Conservation (phyloP, 30 jellyfish, hydroid and myxozoan genomes). For the Catostylus mosaicus region DNA sequence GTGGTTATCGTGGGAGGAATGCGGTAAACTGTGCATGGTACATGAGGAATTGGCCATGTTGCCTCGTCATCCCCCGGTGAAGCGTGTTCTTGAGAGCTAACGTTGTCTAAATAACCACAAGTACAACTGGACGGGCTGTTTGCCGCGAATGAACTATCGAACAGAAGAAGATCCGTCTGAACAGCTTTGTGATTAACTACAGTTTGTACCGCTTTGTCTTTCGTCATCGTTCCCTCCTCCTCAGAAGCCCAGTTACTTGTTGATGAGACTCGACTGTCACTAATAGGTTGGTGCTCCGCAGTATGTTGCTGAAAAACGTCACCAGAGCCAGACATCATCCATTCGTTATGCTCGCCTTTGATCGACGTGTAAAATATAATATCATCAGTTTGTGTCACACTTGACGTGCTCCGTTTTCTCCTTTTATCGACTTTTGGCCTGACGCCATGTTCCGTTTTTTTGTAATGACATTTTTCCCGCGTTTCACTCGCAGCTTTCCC, state of each 20-base stretch:
- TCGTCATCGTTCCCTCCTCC: constrained; percentile 46
- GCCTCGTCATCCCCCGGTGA: constrained; percentile 12
- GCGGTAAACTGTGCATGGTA: constrained; percentile 32
- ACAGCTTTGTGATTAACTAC: constrained; percentile 84
- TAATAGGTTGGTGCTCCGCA: constrained; percentile 62
- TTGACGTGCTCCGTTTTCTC: constrained; percentile 71
- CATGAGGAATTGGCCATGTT: background rate
- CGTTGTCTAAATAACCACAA: constrained; percentile 51
- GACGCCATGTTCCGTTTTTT: background rate
- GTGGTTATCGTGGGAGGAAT: constrained; percentile 62
- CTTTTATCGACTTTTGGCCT: constrained; percentile 42
- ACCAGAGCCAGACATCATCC: constrained; percentile 51
- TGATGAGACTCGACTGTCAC: constrained; percentile 81
- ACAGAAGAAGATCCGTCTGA: constrained; percentile 76
- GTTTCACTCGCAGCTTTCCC: constrained; percentile 36
- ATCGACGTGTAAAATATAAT: constrained; percentile 36
- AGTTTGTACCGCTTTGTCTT: constrained; percentile 92
- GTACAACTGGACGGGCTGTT: constrained; percentile 62
- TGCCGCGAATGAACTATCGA: constrained; percentile 8
- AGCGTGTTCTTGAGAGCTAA: constrained; percentile 7
- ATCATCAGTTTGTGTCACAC: constrained; percentile 72
- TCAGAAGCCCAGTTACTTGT: constrained; percentile 61
- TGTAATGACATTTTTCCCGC: constrained; percentile 20
- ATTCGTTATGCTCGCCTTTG: constrained; percentile 42
- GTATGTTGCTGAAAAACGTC: constrained; percentile 57